phyloP scores from a whole-genome alignment of 1,140 invertebrate species.

The Calephelis nemesis region DNA sequence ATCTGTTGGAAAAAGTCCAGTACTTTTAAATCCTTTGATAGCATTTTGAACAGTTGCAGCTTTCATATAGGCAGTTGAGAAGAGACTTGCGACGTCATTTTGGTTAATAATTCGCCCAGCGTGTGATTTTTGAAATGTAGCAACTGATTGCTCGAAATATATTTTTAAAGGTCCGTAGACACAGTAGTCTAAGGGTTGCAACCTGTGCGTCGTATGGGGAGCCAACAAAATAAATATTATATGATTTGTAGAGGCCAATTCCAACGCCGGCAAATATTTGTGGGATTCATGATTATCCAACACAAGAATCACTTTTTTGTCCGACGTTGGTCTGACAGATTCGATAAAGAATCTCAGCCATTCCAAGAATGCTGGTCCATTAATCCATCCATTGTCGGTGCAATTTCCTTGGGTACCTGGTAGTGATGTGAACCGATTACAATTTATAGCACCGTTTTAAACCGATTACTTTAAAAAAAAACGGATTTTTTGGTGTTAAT shows the following conservation, averaged over 20 bases:
- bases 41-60: conserved; percentile 23
- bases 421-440: too few relatives aligned
- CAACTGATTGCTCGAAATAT: conserved; percentile 4
- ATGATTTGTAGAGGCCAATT: not conserved
- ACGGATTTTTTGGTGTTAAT: too few relatives aligned
- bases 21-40: conserved; percentile 23
- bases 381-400: not conserved
- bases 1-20: conserved; percentile 27
- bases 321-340: not conserved
- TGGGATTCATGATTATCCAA: not conserved
- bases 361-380: too few relatives aligned
- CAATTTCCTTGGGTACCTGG: conserved; percentile 1
- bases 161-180: conserved; percentile 17
- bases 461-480: too few relatives aligned
- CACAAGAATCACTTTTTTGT: conserved; percentile 11
- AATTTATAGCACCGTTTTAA: too few relatives aligned
- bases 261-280: too few relatives aligned
- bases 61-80: conserved; percentile 19
- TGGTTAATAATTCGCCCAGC: conserved; percentile 28
- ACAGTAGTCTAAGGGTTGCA: conserved; percentile 9
- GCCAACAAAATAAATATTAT: not conserved
- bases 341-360: not conserved
- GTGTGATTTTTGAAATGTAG: conserved; percentile 10
- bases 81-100: conserved; percentile 10
- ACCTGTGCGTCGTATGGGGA: conserved; percentile 18